These are phyloP conservation scores for Drosophila ficusphila DNA, from an alignment of 1,140 invertebrate species.

Conservation along the genomic window DNA sequence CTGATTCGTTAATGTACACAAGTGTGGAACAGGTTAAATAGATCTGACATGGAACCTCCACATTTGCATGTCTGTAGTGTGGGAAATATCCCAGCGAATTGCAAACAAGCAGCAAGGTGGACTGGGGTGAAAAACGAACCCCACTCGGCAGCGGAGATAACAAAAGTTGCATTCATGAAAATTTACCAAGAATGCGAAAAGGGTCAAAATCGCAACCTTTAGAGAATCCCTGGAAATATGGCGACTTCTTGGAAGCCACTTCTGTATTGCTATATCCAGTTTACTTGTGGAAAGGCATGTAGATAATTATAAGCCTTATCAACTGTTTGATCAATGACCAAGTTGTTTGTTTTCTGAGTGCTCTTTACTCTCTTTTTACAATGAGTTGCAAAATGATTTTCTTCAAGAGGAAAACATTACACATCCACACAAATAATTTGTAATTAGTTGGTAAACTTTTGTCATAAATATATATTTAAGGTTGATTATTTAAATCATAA, in stretches of 20 bases:
- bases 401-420: background rate
- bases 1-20: slow-evolving; percentile 38
- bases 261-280: background rate
- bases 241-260: slow-evolving; percentile 1
- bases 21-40: slow-evolving; percentile 35
- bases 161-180: background rate
- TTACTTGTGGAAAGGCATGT: slow-evolving; percentile 1
- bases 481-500: background rate
- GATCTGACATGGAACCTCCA: slow-evolving; percentile 1
- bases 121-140: slow-evolving; percentile 11
- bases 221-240: background rate
- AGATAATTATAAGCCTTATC: slow-evolving; percentile 22
- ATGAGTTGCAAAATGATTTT: background rate
- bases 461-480: too few species aligned
- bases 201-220: slow-evolving; percentile 13
- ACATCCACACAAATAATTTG: too few species aligned
- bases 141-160: background rate
- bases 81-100: slow-evolving; percentile 16
- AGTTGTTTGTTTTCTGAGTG: background rate
- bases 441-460: background rate
- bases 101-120: background rate
- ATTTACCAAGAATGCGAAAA: background rate
- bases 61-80: slow-evolving; percentile 12
- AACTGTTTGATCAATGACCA: slow-evolving; percentile 34
- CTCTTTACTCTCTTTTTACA: background rate